A percentile compares a stretch with the other conserved stretches of the same genome.
phyloP scores from a whole-genome alignment of 1,140 invertebrate species.

The Polypedilum pembai region DNA sequence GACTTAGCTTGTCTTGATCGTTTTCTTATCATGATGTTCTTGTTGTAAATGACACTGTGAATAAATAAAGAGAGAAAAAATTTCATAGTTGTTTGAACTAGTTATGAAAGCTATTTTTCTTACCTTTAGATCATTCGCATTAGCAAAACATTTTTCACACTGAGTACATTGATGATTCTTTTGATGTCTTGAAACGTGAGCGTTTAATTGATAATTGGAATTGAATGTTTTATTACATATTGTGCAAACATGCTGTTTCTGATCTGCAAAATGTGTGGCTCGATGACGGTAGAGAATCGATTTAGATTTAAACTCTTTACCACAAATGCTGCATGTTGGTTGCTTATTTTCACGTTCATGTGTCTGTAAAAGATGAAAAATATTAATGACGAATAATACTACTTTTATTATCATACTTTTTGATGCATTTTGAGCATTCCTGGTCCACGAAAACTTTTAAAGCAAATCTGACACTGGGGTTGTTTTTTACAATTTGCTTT shows the following conservation, averaged over 20 bases:
- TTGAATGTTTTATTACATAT: conserved; percentile 47
- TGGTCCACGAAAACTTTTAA: conserved; percentile 50
- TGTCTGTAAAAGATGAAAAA: neutral
- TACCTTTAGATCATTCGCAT: conserved; percentile 46
- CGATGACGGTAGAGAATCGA: conserved; percentile 50
- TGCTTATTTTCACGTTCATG: conserved; percentile 45
- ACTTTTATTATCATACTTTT: conserved; percentile 40
- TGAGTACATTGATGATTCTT: conserved; percentile 44
- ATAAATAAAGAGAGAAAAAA: too few species aligned
- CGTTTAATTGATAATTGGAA: conserved; percentile 45
- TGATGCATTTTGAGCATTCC: conserved; percentile 55
- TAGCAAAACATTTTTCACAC: conserved; percentile 47
- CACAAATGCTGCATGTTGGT: conserved; percentile 51
- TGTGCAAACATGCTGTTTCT: conserved; percentile 46
- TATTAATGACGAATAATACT: neutral
- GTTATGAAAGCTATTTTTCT: neutral
- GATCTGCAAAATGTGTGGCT: conserved; percentile 49
- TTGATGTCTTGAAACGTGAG: conserved; percentile 46
- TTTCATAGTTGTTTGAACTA: too few species aligned
- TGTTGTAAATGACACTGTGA: neutral
- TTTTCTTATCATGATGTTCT: neutral
- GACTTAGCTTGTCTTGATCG: neutral
- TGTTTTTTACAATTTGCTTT: conserved; percentile 54
- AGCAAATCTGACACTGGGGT: conserved; percentile 50
- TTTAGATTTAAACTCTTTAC: conserved; percentile 50